Evolutionary conservation across 2,888 invertebrate species (phyloP).

Genomic region (Eupithecia abbreviata): DNA sequence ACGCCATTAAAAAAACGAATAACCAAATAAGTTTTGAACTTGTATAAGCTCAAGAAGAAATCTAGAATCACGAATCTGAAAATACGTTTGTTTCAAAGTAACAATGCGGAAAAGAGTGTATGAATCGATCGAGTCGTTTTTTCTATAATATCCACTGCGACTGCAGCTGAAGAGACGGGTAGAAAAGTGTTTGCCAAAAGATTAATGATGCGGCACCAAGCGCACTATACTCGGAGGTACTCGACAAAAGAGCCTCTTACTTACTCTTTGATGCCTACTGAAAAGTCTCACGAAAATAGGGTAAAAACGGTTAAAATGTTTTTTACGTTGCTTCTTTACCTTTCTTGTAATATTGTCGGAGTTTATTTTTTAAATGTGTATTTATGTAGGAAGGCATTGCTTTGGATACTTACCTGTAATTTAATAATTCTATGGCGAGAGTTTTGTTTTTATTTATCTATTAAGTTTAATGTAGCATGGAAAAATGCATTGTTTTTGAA

Average conservation of each 20-base stretch:
- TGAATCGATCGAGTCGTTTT: constrained; percentile 28
- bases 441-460: not conserved
- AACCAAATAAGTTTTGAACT: not conserved
- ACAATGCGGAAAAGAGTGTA: constrained; percentile 14
- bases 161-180: constrained; percentile 48
- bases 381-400: not conserved
- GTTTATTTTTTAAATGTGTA: not conserved
- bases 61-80: not conserved
- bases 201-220: constrained; percentile 78
- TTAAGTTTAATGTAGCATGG: not conserved
- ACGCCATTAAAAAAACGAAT: not conserved
- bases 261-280: constrained; percentile 71
- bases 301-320: constrained; percentile 39
- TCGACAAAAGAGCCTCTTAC: constrained; percentile 78
- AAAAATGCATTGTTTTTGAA: not conserved
- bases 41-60: not conserved
- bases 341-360: constrained; percentile 8
- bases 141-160: constrained; percentile 37
- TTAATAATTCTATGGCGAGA: not conserved
- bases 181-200: constrained; percentile 69
- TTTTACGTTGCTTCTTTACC: constrained; percentile 25
- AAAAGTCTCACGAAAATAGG: constrained; percentile 65
- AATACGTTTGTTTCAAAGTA: not conserved
- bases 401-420: not conserved
- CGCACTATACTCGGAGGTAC: constrained; percentile 65